A percentile compares a stretch with the other conserved stretches of the same genome.
Evolutionary conservation across 2,888 invertebrate genomes (phyloP).

Genomic region (Temnothorax unifasciatus): DNA sequence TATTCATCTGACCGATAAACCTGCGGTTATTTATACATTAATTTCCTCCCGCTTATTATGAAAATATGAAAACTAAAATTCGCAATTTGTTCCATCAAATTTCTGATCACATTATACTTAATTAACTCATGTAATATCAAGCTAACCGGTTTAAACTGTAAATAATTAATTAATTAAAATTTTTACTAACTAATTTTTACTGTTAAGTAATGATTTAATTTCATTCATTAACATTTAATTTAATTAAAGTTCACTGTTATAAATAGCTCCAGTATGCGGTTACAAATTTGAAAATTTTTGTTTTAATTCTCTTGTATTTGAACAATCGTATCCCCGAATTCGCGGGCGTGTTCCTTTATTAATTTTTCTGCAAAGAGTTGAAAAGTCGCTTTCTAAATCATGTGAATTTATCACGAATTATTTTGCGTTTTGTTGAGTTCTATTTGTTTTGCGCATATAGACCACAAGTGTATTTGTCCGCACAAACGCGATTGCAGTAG

Average conservation of each 20-base stretch:
- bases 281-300: not conserved
- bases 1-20: not conserved
- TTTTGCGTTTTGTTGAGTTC: not conserved
- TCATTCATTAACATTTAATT: not conserved
- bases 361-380: not conserved
- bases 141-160: not conserved
- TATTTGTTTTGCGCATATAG: not conserved
- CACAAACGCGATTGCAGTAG: not conserved
- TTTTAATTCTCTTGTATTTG: not conserved
- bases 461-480: not conserved
- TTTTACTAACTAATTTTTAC: no score
- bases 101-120: not conserved
- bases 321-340: not conserved
- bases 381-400: not conserved
- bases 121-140: not conserved
- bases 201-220: not conserved
- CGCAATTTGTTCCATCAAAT: not conserved
- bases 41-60: not conserved
- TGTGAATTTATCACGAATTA: not conserved
- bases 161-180: not conserved
- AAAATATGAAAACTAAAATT: slow-evolving; percentile 1
- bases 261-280: not conserved
- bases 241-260: not conserved
- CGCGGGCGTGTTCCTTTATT: not conserved
- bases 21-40: not conserved